These are phyloP conservation scores for Myanophis thanlyinensis DNA, from an alignment of 2,113 vertebrate genomes.

Conservation along the genomic window DNA sequence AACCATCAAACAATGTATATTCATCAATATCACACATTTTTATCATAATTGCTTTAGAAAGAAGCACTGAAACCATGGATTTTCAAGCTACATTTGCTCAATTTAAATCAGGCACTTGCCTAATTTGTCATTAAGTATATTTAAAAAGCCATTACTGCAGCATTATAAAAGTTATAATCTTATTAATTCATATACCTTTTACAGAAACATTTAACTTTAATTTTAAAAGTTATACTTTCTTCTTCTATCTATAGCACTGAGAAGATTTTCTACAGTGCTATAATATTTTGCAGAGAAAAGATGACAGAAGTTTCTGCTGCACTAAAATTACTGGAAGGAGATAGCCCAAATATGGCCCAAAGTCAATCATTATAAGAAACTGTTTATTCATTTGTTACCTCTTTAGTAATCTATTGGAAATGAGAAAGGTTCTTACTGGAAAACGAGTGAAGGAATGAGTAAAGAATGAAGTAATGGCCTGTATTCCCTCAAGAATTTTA, in stretches of 20 bases:
- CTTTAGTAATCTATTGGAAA: not conserved
- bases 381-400: not conserved
- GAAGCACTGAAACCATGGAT: not conserved
- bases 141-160: not conserved
- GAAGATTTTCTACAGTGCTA: not conserved
- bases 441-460: not conserved
- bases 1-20: constrained; percentile 13
- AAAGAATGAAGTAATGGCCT: not conserved
- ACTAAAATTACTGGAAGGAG: not conserved
- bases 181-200: constrained; percentile 8
- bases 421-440: not conserved
- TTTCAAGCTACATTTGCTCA: constrained; percentile 10
- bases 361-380: not conserved
- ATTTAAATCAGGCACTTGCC: not conserved
- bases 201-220: not conserved
- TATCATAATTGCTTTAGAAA: not conserved
- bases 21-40: constrained; percentile 24
- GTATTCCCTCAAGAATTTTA: not conserved
- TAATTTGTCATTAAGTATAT: not conserved
- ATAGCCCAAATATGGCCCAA: not conserved
- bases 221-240: not conserved
- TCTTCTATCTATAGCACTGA: not conserved
- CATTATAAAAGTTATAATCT: constrained; percentile 7
- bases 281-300: not conserved
- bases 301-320: not conserved